A percentile compares a stretch with the other conserved stretches of the same genome.
Evolutionary conservation across 2,888 invertebrate species (phyloP).

Genomic region (Tiliacea aurago): DNA sequence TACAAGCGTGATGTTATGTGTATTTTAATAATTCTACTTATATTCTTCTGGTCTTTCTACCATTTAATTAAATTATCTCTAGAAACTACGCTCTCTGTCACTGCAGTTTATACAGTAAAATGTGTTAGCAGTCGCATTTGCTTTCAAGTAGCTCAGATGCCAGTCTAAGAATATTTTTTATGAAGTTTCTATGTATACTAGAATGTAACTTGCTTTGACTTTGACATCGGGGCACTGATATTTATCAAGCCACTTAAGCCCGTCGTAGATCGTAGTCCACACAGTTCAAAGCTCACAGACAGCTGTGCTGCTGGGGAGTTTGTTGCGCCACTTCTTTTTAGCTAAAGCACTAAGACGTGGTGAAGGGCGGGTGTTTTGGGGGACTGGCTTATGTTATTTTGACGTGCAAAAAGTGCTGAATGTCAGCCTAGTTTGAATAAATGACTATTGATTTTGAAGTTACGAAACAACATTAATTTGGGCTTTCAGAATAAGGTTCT

Average conservation of each 20-base stretch:
- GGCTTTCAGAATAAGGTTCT: not conserved
- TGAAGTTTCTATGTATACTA: not conserved
- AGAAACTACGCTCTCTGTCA: not conserved
- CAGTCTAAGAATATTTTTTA: not conserved
- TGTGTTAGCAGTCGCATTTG: not conserved
- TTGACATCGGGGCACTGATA: no score
- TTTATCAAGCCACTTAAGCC: not conserved
- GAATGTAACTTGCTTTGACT: not conserved
- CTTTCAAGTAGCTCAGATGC: not conserved
- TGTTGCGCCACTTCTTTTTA: not conserved
- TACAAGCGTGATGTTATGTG: no score
- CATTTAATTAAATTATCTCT: not conserved
- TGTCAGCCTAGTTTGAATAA: not conserved
- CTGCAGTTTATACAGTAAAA: not conserved
- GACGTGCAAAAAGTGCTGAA: not conserved
- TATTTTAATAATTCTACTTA: no score
- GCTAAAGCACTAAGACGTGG: not conserved
- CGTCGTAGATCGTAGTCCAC: no score
- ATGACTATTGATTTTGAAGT: not conserved
- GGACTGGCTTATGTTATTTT: not conserved
- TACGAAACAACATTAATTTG: not conserved
- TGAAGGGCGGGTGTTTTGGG: not conserved
- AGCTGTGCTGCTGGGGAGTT: no score
- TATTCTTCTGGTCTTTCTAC: not conserved
- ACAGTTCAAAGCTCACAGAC: not conserved